Conservation (phyloP, 1,140 invertebrate genomes). For the Aphidius gifuensis region DNA sequence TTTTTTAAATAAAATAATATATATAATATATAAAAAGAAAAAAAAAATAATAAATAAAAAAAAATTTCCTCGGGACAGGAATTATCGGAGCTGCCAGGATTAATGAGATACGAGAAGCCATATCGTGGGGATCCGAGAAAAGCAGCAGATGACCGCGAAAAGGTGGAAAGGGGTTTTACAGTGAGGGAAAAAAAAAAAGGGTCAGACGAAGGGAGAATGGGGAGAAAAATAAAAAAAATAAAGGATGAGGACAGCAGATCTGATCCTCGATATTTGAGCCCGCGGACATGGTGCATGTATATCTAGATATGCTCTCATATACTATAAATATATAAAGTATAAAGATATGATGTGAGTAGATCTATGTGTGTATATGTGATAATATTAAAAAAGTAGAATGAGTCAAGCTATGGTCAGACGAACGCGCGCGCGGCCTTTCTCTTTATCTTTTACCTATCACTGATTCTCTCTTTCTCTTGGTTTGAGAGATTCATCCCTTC, state of each 20-base stretch:
- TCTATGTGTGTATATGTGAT: slow-evolving; percentile 23
- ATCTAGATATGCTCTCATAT: too few relatives aligned
- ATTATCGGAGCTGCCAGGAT: slow-evolving; percentile 32
- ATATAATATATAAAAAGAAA: neutral
- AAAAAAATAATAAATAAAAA: slow-evolving; percentile 1
- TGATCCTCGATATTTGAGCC: slow-evolving; percentile 45
- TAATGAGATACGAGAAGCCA: slow-evolving; percentile 48
- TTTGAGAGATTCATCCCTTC: neutral
- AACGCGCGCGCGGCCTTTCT: neutral
- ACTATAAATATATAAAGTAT: slow-evolving; percentile 21
- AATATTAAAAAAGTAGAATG: too few relatives aligned
- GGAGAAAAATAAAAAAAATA: slow-evolving; percentile 6
- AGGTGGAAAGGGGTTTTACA: slow-evolving; percentile 12
- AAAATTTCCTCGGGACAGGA: slow-evolving; percentile 14
- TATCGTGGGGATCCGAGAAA: slow-evolving; percentile 15
- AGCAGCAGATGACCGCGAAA: slow-evolving; percentile 12
- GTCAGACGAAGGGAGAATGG: neutral
- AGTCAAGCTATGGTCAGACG: slow-evolving; percentile 4
- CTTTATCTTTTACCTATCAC: too few relatives aligned
- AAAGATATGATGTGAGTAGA: slow-evolving; percentile 17
- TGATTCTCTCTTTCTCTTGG: too few relatives aligned
- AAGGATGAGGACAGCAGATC: slow-evolving; percentile 32
- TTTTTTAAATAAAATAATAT: too few relatives aligned
- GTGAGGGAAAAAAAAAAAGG: neutral
- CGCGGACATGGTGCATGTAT: slow-evolving; percentile 28